Evolutionary conservation across 1,140 invertebrate genomes (phyloP).

Genomic region (Drosophila nasuta): DNA sequence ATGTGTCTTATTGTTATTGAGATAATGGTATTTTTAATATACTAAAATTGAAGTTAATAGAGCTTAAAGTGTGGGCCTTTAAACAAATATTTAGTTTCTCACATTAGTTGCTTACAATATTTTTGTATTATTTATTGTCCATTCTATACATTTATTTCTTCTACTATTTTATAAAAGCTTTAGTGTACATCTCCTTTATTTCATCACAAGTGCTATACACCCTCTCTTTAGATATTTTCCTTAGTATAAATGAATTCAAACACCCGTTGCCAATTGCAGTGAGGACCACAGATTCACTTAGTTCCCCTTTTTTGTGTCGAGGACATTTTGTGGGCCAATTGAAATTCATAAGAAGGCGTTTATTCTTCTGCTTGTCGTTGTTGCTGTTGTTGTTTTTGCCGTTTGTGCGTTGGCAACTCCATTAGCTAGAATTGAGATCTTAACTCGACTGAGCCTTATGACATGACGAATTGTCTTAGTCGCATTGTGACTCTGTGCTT

Average conservation of each 20-base stretch:
- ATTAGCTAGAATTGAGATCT: conserved; percentile 73
- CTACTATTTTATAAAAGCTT: no score
- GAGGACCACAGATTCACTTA: conserved; percentile 22
- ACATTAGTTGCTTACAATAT: no score
- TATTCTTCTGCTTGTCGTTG: conserved; percentile 15
- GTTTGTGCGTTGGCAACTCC: conserved; percentile 38
- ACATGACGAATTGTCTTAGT: conserved; percentile 79
- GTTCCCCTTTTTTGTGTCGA: conserved; percentile 17
- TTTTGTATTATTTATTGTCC: no score
- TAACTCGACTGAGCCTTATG: conserved; percentile 49
- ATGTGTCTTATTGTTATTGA: no score
- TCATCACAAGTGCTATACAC: neutral
- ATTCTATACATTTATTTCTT: no score
- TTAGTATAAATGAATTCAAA: conserved; percentile 20
- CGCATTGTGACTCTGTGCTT: conserved; percentile 32
- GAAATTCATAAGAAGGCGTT: conserved; percentile 69
- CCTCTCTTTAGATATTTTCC: neutral
- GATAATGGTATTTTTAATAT: no score
- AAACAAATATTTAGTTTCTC: no score
- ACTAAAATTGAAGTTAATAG: no score
- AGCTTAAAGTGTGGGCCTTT: no score
- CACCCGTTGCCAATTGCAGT: conserved; percentile 19
- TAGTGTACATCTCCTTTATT: no score
- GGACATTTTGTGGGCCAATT: conserved; percentile 60
- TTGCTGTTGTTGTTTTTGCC: conserved; percentile 6